Evolutionary conservation across 2,113 vertebrate species (phyloP).

Genomic region (Lathamus discolor): DNA sequence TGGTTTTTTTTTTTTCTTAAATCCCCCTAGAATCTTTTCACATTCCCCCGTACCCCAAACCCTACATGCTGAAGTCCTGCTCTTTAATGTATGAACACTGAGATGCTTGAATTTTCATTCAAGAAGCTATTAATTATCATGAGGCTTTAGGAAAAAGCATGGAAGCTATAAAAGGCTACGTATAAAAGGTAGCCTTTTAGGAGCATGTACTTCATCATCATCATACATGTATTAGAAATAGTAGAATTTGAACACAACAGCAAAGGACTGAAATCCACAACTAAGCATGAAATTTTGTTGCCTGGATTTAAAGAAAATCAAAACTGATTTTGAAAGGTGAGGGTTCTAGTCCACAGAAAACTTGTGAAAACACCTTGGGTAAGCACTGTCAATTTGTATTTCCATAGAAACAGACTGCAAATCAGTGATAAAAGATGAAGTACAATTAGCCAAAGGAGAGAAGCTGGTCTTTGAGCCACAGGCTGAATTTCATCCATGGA

Average conservation of each 20-base stretch:
- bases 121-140: not conserved
- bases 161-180: not conserved
- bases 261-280: not conserved
- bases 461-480: rapidly evolving
- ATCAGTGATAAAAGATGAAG: not conserved
- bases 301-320: not conserved
- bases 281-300: not conserved
- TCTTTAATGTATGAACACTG: not conserved
- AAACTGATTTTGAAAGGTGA: not conserved
- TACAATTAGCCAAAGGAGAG: not conserved
- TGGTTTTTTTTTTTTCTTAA: not conserved
- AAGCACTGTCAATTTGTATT: not conserved
- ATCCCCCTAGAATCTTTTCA: not conserved
- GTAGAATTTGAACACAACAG: not conserved
- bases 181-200: not conserved
- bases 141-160: not conserved
- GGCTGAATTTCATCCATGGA: not conserved
- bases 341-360: not conserved
- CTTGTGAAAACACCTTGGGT: not conserved
- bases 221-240: not conserved
- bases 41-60: not conserved
- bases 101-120: not conserved
- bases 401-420: not conserved
- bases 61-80: not conserved
- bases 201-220: not conserved